Conservation (phyloP, 2,797 vertebrate genomes). For the Molossus alvarezi region DNA sequence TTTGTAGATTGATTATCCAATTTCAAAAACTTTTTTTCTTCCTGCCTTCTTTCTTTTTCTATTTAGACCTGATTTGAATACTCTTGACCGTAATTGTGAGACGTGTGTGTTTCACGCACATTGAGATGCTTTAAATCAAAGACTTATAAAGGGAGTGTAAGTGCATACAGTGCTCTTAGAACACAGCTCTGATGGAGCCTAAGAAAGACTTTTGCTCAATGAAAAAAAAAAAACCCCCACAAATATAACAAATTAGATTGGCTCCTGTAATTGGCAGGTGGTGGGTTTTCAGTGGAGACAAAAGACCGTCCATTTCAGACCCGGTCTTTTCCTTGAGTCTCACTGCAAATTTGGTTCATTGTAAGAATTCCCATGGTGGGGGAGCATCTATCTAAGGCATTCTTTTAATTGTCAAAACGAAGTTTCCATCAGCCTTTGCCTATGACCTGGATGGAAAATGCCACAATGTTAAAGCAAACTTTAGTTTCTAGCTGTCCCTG, state of each 20-base stretch:
- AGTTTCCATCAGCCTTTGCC: conserved; percentile 69
- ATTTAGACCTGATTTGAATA: conserved; percentile 62
- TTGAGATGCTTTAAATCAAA: conserved; percentile 63
- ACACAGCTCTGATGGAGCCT: neutral
- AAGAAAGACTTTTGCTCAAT: conserved; percentile 59
- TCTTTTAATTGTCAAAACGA: conserved; percentile 72
- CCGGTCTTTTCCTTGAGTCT: conserved; percentile 53
- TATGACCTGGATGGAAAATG: conserved; percentile 73
- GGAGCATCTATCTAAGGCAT: conserved; percentile 62
- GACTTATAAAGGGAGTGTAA: conserved; percentile 34
- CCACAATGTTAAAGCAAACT: conserved; percentile 60
- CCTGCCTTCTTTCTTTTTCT: conserved; percentile 14
- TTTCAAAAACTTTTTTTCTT: conserved; percentile 51
- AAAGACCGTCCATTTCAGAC: conserved; percentile 69
- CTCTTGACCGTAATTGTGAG: neutral
- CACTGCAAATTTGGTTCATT: conserved; percentile 69
- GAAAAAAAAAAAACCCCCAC: conserved; percentile 65
- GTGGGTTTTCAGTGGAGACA: conserved; percentile 64
- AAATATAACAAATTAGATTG: conserved; percentile 58
- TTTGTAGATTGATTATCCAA: conserved; percentile 52
- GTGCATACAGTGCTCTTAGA: conserved; percentile 15
- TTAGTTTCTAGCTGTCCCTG: conserved; percentile 54
- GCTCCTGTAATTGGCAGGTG: conserved; percentile 60
- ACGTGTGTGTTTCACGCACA: neutral
- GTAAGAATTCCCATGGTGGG: neutral